Evolutionary conservation across 2,113 vertebrate species (phyloP).

Genomic region (Labrus mixtus): DNA sequence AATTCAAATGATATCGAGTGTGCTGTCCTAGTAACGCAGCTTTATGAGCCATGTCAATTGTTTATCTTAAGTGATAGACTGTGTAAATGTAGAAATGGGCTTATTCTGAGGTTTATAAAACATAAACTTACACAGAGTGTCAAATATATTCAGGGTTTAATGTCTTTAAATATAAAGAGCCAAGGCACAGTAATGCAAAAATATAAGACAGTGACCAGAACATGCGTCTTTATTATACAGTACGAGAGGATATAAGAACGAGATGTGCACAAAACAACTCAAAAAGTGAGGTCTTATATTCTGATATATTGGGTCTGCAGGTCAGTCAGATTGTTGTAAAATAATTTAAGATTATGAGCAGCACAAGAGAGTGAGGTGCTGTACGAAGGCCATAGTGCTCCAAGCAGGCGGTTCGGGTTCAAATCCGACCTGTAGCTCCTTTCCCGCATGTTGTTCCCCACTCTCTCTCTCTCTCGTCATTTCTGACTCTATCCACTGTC

Average conservation of each 20-base stretch:
- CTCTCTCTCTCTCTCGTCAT: too few species aligned
- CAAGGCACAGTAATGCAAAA: neutral
- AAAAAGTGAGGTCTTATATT: neutral
- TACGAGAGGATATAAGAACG: neutral
- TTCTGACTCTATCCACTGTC: too few species aligned
- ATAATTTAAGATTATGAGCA: too few species aligned
- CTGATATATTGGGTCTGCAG: too few species aligned
- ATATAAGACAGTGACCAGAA: neutral
- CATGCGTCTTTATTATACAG: neutral
- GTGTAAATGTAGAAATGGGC: constrained; percentile 53
- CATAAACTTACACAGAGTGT: constrained; percentile 7
- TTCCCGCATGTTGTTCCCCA: too few species aligned
- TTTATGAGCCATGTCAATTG: constrained; percentile 66
- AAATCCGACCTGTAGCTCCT: too few species aligned
- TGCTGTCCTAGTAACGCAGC: constrained; percentile 54
- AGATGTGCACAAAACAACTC: neutral
- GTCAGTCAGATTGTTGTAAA: too few species aligned
- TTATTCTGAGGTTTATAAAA: constrained; percentile 37
- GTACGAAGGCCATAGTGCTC: too few species aligned
- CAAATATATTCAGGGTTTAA: constrained; percentile 16
- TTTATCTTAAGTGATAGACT: constrained; percentile 61
- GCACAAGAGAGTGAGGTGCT: too few species aligned
- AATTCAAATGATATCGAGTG: constrained; percentile 74
- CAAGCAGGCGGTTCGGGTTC: too few species aligned
- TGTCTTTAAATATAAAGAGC: constrained; percentile 6